These are phyloP conservation scores for Sesamia inferens DNA, from an alignment of 2,888 invertebrate genomes.

Conservation along the genomic window DNA sequence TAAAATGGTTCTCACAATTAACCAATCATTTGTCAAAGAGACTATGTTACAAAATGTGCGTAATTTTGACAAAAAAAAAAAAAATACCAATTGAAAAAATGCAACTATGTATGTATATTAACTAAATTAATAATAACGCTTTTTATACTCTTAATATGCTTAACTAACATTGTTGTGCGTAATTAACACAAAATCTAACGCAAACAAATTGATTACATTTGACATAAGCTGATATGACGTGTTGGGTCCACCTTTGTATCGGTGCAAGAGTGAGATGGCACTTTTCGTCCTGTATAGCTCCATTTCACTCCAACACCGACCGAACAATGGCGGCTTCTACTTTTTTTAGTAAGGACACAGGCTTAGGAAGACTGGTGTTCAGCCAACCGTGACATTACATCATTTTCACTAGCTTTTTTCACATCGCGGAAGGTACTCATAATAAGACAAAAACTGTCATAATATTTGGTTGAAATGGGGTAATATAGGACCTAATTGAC, in stretches of 20 bases:
- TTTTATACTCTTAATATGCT: conserved; percentile 55
- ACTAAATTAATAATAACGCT: conserved; percentile 40
- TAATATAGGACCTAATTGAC: background rate
- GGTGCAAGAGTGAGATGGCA: conserved; percentile 1
- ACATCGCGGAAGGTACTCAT: background rate
- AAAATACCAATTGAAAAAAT: background rate
- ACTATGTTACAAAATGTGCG: background rate
- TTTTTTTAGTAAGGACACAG: background rate
- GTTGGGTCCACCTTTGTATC: background rate
- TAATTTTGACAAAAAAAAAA: conserved; percentile 51
- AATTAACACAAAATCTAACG: conserved; percentile 45
- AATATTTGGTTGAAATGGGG: background rate
- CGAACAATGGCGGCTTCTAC: background rate
- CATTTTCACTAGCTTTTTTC: conserved; percentile 17
- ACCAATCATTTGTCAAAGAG: background rate
- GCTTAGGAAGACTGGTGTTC: conserved; percentile 14
- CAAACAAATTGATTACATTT: background rate
- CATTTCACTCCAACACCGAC: background rate
- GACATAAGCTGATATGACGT: too few species aligned
- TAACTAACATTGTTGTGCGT: conserved; percentile 61
- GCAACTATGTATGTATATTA: conserved; percentile 7
- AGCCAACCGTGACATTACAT: conserved; percentile 32
- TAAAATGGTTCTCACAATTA: background rate
- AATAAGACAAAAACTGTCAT: background rate
- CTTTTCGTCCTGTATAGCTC: background rate